Evolutionary conservation across 2,888 invertebrate species (phyloP), one percentile per base, ranked within the genome.

Genomic region (Amphipoea lucens): DNA sequence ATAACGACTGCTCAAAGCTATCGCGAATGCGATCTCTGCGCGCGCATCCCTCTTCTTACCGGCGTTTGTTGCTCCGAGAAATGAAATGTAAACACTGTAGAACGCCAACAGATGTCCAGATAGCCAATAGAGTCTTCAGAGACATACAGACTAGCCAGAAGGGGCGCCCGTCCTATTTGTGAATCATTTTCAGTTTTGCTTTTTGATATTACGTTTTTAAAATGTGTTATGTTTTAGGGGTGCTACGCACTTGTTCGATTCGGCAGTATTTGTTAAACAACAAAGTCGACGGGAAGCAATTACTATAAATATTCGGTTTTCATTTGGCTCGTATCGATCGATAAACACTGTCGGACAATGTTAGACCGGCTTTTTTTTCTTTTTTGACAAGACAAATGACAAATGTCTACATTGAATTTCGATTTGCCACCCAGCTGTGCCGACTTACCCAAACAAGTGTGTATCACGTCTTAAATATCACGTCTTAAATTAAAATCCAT

Each of bases 91-190:
- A 96, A 96, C 96, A 96, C 92, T 92, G 94, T 91, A 93, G 91
- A 92, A 94, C 93, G 94, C 95, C 92, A 94, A 94, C 96, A 96
- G 95, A 96, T 96, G 96, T 96, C 96, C 96, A 96, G 96, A 96
- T 96, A 96, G 96, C 95, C 96, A 96, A 96, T 96, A 95, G 94
- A 92, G 90, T 88, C 84, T 90, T 88, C 91, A 89, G 51, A 77
- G 94, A 93, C 86, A 82, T 92, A 91, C 84, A 92, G 82, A 81
- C 79, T 79, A 81, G 81, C 93, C 89, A 90, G 95, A 95, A 92
- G 90, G 82, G 93, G 84, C 87, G 68, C 7, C 23, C 17, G 71
- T 68, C 62, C 60, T 72, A 51, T 69, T 83, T 83, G 63, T 70
- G 20, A 68, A 71, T 48, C 11, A 17, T 80, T 68, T 65, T 54